These are phyloP conservation scores for Catocala nupta DNA, from an alignment of 2,888 invertebrate genomes.

Conservation along the genomic window DNA sequence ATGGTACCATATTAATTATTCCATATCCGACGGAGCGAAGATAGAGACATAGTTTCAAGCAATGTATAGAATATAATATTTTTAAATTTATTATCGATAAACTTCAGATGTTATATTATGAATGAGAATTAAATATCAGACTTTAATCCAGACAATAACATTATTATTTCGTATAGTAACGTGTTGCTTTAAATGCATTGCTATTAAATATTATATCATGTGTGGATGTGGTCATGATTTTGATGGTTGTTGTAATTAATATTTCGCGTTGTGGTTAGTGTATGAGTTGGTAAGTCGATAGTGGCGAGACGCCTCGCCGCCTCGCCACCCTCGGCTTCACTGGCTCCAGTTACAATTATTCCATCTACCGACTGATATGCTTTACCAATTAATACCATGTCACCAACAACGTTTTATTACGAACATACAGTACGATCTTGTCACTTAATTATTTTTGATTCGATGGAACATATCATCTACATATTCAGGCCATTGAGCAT, in stretches of 20 bases:
- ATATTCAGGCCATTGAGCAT: too few relatives aligned
- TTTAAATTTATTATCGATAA: too few relatives aligned
- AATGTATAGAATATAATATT: too few relatives aligned
- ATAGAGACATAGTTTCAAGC: too few relatives aligned
- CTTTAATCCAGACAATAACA: background rate
- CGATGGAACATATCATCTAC: too few relatives aligned
- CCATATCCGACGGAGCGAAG: too few relatives aligned
- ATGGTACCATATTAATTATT: too few relatives aligned
- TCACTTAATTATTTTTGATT: too few relatives aligned
- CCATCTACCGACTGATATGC: constrained; percentile 71
- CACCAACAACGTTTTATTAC: too few relatives aligned
- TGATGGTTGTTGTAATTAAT: constrained; percentile 59
- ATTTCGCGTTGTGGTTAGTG: constrained; percentile 66
- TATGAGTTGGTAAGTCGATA: constrained; percentile 66
- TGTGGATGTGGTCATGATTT: constrained; percentile 4
- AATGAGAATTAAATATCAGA: background rate
- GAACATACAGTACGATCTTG: too few relatives aligned
- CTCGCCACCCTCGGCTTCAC: constrained; percentile 67
- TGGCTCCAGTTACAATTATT: constrained; percentile 63
- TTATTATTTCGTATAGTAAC: background rate
- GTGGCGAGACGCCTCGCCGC: constrained; percentile 65
- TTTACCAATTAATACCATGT: constrained; percentile 64
- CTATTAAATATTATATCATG: background rate
- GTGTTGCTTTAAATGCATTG: too few relatives aligned
- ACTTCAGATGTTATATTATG: background rate